Percentiles rank a stretch among this genome's conserved stretches.
These are phyloP conservation scores for Sinocyclocheilus rhinocerous DNA, from an alignment of 2,113 vertebrate genomes.

Conservation along the genomic window DNA sequence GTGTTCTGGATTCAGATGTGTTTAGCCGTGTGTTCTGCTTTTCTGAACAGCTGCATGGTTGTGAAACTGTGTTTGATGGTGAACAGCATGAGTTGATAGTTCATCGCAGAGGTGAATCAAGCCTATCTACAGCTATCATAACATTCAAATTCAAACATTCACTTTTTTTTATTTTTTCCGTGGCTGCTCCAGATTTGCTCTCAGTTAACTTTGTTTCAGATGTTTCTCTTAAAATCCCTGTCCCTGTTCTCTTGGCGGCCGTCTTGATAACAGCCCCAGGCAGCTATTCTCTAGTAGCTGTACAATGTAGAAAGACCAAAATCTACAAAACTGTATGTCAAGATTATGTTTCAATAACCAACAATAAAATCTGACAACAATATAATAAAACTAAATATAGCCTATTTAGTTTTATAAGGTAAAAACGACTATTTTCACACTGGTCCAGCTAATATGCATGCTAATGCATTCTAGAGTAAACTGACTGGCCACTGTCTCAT, in stretches of 20 bases:
- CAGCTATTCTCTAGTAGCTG: neutral
- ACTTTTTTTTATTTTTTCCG: neutral
- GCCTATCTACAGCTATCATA: conserved; percentile 39
- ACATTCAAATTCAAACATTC: conserved; percentile 12
- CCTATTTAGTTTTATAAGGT: neutral
- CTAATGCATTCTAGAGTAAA: neutral
- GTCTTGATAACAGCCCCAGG: conserved; percentile 1
- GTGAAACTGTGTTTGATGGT: conserved; percentile 37
- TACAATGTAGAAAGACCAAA: neutral
- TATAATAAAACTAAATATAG: neutral
- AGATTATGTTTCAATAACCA: neutral
- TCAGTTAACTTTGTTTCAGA: neutral
- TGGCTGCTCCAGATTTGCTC: neutral
- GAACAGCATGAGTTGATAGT: conserved; percentile 29
- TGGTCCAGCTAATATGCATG: neutral
- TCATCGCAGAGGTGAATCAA: neutral
- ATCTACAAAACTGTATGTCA: neutral
- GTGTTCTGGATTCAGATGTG: neutral
- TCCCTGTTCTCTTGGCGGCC: neutral
- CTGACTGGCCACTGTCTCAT: neutral
- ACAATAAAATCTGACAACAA: neutral
- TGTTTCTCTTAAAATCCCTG: neutral
- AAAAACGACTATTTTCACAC: neutral
- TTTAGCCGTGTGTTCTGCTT: neutral
- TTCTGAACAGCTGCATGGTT: conserved; percentile 25